Evolutionary conservation across 2,113 vertebrate species (phyloP).

Genomic region (Pholis gunnellus): DNA sequence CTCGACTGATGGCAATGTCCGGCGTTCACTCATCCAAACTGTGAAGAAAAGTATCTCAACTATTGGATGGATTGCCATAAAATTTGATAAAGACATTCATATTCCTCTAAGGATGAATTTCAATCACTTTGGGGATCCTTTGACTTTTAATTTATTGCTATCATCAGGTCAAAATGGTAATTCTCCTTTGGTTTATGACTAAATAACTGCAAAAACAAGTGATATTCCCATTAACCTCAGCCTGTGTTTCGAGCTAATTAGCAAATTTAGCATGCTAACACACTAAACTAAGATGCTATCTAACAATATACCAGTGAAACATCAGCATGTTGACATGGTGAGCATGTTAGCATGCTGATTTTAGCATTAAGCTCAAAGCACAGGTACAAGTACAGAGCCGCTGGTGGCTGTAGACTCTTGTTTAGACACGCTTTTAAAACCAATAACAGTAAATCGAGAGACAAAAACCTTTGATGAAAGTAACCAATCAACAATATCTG

Average conservation of each 20-base stretch:
- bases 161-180: neutral
- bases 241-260: neutral
- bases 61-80: neutral
- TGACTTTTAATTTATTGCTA: neutral
- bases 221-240: neutral
- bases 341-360: neutral
- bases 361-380: neutral
- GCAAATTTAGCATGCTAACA: neutral
- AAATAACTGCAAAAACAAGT: neutral
- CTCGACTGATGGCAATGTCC: neutral
- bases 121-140: neutral
- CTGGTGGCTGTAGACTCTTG: neutral
- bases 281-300: no score
- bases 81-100: neutral
- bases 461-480: neutral
- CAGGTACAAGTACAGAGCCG: neutral
- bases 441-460: slow-evolving; percentile 8
- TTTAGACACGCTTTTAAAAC: neutral
- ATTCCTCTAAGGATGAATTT: neutral
- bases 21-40: neutral
- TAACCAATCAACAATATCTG: slow-evolving; percentile 9
- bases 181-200: neutral
- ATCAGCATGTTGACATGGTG: neutral
- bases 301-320: neutral
- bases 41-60: neutral